Conservation (phyloP, 2,888 invertebrate species). For the Rhagonycha fulva region DNA sequence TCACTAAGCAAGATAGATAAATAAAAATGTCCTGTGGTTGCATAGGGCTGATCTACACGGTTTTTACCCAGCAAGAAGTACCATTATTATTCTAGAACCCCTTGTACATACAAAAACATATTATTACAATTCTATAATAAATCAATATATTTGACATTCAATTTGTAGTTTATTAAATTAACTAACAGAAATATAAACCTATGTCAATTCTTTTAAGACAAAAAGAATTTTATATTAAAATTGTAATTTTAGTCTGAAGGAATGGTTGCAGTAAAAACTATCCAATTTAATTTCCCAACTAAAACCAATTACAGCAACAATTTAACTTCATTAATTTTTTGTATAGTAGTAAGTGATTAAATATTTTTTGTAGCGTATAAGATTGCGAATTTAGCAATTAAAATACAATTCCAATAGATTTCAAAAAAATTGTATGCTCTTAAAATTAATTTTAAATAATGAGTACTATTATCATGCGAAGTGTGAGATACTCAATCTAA, state of each 20-base stretch:
- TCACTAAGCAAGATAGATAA: no score
- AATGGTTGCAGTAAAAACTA: not conserved
- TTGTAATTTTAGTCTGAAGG: not conserved
- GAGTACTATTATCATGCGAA: conserved; percentile 29
- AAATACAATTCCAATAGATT: not conserved
- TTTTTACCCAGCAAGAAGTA: no score
- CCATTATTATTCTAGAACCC: no score
- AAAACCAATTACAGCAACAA: not conserved
- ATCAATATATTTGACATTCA: not conserved
- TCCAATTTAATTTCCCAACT: not conserved
- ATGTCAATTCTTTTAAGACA: not conserved
- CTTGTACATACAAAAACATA: no score
- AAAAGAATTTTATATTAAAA: not conserved
- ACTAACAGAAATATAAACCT: not conserved
- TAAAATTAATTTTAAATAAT: conserved; percentile 17
- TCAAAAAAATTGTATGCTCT: not conserved
- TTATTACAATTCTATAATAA: no score
- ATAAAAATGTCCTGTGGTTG: no score
- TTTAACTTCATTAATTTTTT: not conserved
- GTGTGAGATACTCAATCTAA: conserved; percentile 40
- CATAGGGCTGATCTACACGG: no score
- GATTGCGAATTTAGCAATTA: not conserved
- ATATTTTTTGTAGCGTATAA: not conserved
- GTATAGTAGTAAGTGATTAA: not conserved
- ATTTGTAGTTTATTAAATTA: not conserved